Evolutionary conservation across 2,888 invertebrate species (phyloP).

Genomic region (Ophion slaviceki): DNA sequence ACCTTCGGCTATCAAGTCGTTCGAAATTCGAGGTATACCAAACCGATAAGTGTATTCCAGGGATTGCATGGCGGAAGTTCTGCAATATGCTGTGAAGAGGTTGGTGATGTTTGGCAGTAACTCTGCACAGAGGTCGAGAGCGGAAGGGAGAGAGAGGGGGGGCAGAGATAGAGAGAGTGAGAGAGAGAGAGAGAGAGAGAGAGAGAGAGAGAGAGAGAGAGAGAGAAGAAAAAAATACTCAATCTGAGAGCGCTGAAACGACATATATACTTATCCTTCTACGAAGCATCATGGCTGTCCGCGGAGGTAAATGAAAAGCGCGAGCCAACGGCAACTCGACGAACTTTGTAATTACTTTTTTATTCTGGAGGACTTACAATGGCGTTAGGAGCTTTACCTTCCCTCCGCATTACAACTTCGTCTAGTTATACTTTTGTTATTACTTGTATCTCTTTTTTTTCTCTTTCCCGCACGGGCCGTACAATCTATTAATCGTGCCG

Average conservation of each 20-base stretch:
- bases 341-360: constrained; percentile 71
- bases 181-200: background rate
- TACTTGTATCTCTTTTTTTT: constrained; percentile 49
- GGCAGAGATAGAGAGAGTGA: background rate
- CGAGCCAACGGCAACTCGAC: constrained; percentile 43
- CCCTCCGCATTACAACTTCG: constrained; percentile 62
- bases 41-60: constrained; percentile 8
- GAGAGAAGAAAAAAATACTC: background rate
- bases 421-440: constrained; percentile 50
- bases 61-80: constrained; percentile 7
- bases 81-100: background rate
- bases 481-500: background rate
- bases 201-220: background rate
- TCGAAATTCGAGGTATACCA: background rate
- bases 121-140: background rate
- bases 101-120: constrained; percentile 8
- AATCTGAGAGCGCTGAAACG: background rate
- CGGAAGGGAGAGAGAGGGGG: background rate
- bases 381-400: constrained; percentile 59
- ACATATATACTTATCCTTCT: constrained; percentile 21
- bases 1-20: background rate
- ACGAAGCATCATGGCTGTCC: constrained; percentile 37
- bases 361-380: constrained; percentile 66
- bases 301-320: constrained; percentile 55
- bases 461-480: constrained; percentile 12